phyloP scores from a whole-genome alignment of 2,888 invertebrate species.

The Eretmocerus hayati region DNA sequence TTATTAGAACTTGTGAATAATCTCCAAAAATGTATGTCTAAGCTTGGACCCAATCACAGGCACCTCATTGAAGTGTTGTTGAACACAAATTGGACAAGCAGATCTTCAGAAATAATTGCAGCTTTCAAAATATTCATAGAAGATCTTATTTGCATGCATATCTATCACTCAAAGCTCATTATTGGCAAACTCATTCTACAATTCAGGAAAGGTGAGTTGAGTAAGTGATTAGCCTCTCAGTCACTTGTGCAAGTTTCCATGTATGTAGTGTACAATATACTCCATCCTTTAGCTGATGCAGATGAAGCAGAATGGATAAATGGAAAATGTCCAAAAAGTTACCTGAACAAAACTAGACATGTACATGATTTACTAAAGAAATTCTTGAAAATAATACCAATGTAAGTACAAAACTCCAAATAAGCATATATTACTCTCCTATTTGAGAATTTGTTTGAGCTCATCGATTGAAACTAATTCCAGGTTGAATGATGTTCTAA shows the following conservation, averaged over 20 bases:
- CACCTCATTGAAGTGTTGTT: constrained; percentile 57
- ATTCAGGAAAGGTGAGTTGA: constrained; percentile 54
- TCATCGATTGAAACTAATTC: constrained; percentile 17
- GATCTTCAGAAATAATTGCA: constrained; percentile 48
- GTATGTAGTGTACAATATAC: too few species aligned
- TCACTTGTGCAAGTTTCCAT: too few species aligned
- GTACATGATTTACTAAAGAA: constrained; percentile 54
- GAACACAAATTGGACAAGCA: constrained; percentile 54
- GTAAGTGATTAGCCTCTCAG: not conserved
- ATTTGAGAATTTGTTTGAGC: not conserved
- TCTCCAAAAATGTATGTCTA: constrained; percentile 53
- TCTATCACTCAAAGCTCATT: constrained; percentile 57
- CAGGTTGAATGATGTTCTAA: constrained; percentile 66
- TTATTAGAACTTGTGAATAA: constrained; percentile 53
- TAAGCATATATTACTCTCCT: constrained; percentile 17
- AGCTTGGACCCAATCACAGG: constrained; percentile 53
- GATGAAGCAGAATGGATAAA: constrained; percentile 55
- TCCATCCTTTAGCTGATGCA: constrained; percentile 36
- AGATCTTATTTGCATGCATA: constrained; percentile 63
- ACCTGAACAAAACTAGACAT: constrained; percentile 54
- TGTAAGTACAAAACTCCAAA: constrained; percentile 46
- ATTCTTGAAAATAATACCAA: constrained; percentile 52
- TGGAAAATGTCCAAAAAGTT: constrained; percentile 53
- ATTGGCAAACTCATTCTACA: constrained; percentile 55
- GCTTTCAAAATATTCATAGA: constrained; percentile 60